Percentiles rank a stretch among this genome's conserved stretches.
Conservation (phyloP, 2,888 invertebrate species). For the Nymphalis urticae region DNA sequence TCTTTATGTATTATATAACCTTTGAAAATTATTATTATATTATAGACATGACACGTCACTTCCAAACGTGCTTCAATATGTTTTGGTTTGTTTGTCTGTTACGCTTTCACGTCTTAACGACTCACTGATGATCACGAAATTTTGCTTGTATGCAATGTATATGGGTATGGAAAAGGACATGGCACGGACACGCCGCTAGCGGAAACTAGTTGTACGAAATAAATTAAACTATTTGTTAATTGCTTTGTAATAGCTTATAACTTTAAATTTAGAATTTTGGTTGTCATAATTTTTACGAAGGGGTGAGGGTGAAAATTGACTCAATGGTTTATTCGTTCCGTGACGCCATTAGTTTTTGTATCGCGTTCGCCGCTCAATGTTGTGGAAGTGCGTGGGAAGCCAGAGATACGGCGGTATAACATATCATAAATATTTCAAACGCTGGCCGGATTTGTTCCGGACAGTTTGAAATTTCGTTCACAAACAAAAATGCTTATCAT, state of each 20-base stretch:
- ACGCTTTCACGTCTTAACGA: no score
- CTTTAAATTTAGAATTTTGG: slow-evolving; percentile 3
- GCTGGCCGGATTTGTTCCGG: slow-evolving; percentile 57
- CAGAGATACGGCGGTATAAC: slow-evolving; percentile 62
- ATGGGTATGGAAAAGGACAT: no score
- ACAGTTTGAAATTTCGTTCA: slow-evolving; percentile 51
- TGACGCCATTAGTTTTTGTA: slow-evolving; percentile 56
- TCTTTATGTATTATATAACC: no score
- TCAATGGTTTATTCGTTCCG: slow-evolving; percentile 46
- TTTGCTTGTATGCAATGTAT: no score
- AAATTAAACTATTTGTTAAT: no score
- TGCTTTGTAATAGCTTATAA: not conserved
- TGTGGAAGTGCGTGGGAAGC: slow-evolving; percentile 70
- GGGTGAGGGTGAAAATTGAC: slow-evolving; percentile 24
- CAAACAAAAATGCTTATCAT: slow-evolving; percentile 6
- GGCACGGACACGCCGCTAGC: no score
- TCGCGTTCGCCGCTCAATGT: slow-evolving; percentile 63
- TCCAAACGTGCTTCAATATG: no score
- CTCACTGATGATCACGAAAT: no score
- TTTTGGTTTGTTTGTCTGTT: no score
- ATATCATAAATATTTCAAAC: slow-evolving; percentile 67
- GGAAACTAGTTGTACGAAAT: no score
- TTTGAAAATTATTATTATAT: no score
- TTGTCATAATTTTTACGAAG: slow-evolving; percentile 11
- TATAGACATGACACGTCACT: no score